Conservation (phyloP, 2,888 invertebrate genomes). For the Troglohyphantes excavatus region DNA sequence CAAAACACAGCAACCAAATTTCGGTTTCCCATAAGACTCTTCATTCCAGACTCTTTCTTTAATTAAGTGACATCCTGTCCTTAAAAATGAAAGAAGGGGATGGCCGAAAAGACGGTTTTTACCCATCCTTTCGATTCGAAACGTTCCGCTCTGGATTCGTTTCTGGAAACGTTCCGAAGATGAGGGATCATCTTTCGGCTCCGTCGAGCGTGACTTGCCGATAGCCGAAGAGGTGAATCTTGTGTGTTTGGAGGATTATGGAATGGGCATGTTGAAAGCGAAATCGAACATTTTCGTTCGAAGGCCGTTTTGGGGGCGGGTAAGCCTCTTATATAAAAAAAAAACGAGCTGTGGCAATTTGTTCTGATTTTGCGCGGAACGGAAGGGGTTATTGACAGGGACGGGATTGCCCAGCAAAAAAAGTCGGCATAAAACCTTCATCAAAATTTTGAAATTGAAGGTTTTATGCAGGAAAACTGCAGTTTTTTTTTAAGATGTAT, state of each 20-base stretch:
- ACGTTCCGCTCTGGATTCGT: constrained; percentile 8
- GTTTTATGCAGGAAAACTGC: too few species aligned
- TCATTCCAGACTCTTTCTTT: background rate
- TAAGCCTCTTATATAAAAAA: too few species aligned
- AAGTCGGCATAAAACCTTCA: too few species aligned
- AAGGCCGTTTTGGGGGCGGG: too few species aligned
- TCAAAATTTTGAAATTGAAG: too few species aligned
- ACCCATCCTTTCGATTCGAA: background rate
- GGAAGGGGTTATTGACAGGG: too few species aligned
- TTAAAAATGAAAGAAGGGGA: background rate
- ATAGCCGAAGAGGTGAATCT: background rate
- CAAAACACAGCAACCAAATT: background rate
- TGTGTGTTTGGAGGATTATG: background rate
- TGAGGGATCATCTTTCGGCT: background rate
- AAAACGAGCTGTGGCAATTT: too few species aligned
- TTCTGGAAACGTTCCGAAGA: background rate
- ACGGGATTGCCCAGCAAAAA: too few species aligned
- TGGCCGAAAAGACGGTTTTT: background rate
- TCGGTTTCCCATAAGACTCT: background rate
- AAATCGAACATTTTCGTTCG: background rate
- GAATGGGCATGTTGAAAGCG: background rate
- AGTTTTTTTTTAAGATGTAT: too few species aligned
- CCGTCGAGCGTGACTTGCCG: background rate
- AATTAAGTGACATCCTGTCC: constrained; percentile 1
- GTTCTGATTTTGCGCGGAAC: too few species aligned